phyloP scores from a whole-genome alignment of 2,113 vertebrate species.

The Chiloscyllium plagiosum region DNA sequence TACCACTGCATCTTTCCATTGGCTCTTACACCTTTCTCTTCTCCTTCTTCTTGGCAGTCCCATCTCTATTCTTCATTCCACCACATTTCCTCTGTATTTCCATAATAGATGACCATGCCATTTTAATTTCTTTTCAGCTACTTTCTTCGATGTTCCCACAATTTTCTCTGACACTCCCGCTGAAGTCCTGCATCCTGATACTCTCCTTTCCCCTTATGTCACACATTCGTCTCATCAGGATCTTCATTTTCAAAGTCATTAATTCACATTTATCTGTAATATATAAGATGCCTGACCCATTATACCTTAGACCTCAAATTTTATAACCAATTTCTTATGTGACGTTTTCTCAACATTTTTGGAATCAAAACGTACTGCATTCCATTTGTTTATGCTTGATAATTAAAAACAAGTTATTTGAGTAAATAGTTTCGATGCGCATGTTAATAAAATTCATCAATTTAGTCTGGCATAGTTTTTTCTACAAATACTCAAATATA shows the following conservation, averaged over 20 bases:
- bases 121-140: background rate
- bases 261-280: background rate
- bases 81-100: background rate
- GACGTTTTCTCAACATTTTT: background rate
- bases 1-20: background rate
- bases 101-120: background rate
- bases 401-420: background rate
- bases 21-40: background rate
- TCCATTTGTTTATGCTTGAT: background rate
- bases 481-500: background rate
- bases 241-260: background rate
- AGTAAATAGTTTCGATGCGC: background rate
- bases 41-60: background rate
- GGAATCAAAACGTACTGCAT: background rate
- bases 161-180: background rate
- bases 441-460: background rate
- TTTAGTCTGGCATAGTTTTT: background rate
- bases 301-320: background rate
- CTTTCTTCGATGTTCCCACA: background rate
- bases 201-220: background rate
- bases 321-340: background rate
- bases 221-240: background rate
- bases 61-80: background rate
- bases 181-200: background rate
- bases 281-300: background rate